Conservation (phyloP, 1,140 invertebrate species). For the Drosophila sp. region DNA sequence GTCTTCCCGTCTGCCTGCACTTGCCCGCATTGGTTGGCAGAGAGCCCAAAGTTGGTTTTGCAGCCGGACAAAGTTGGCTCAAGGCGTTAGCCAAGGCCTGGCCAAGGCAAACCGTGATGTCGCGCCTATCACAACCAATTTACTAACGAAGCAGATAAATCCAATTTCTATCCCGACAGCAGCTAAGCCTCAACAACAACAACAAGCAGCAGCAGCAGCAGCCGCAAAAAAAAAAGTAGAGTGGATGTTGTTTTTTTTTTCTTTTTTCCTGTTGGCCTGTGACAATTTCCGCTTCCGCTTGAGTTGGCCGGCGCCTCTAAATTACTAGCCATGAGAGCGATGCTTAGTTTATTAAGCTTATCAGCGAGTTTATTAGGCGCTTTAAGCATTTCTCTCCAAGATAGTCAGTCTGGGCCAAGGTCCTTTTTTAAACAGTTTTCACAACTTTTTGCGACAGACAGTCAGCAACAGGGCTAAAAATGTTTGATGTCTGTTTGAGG, state of each 20-base stretch:
- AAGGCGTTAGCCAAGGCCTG: slow-evolving; percentile 8
- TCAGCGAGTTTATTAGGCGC: slow-evolving; percentile 58
- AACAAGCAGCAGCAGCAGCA: slow-evolving; percentile 16
- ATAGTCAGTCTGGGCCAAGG: slow-evolving; percentile 25
- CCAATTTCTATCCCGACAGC: slow-evolving; percentile 72
- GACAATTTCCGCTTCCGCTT: slow-evolving; percentile 76
- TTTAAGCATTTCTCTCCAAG: slow-evolving; percentile 40
- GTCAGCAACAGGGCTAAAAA: background rate
- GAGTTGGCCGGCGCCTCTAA: slow-evolving; percentile 50
- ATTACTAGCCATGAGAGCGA: slow-evolving; percentile 32
- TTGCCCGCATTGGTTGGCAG: slow-evolving; percentile 42
- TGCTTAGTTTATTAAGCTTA: slow-evolving; percentile 67
- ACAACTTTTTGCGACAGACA: background rate
- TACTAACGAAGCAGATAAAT: slow-evolving; percentile 82
- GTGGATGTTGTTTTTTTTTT: slow-evolving; percentile 41
- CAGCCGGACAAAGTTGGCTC: slow-evolving; percentile 24
- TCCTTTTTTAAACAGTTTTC: slow-evolving; percentile 19
- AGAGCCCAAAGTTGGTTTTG: slow-evolving; percentile 47
- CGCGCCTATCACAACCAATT: slow-evolving; percentile 81
- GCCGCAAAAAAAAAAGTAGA: slow-evolving; percentile 32
- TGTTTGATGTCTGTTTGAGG: slow-evolving; percentile 28
- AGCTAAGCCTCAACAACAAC: slow-evolving; percentile 38
- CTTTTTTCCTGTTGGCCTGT: slow-evolving; percentile 31
- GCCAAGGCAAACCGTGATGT: slow-evolving; percentile 48
- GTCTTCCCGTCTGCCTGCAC: slow-evolving; percentile 16